These are phyloP conservation scores for Bradypodion pumilum DNA, from an alignment of 2,797 vertebrate genomes.

Conservation along the genomic window DNA sequence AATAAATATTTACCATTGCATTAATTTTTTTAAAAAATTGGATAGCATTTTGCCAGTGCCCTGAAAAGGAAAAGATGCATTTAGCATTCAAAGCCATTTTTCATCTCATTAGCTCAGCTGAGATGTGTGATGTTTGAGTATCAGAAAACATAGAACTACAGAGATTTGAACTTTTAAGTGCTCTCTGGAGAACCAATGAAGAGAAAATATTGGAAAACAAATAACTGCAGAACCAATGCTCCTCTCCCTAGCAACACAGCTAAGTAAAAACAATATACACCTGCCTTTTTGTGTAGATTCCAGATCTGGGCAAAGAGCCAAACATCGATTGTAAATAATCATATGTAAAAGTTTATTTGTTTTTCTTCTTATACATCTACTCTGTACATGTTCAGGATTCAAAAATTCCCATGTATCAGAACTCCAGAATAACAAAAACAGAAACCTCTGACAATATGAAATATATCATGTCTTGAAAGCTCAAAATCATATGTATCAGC, in stretches of 20 bases:
- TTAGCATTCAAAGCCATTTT: background rate
- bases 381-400: background rate
- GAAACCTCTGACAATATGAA: background rate
- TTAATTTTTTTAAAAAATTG: constrained; percentile 1
- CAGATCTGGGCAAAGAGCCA: background rate
- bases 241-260: background rate
- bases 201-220: background rate
- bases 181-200: background rate
- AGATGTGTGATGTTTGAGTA: background rate
- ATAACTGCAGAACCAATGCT: background rate
- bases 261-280: background rate
- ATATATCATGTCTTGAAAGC: background rate
- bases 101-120: background rate
- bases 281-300: background rate
- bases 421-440: background rate
- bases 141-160: background rate
- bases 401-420: background rate
- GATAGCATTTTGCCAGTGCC: background rate
- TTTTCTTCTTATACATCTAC: background rate
- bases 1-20: constrained; percentile 14
- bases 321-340: background rate
- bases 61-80: background rate
- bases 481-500: background rate
- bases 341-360: background rate
- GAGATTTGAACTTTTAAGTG: background rate